Evolutionary conservation across 2,888 invertebrate genomes (phyloP), one percentile per base, ranked within the genome.

Genomic region (Epinotia brunnichana): DNA sequence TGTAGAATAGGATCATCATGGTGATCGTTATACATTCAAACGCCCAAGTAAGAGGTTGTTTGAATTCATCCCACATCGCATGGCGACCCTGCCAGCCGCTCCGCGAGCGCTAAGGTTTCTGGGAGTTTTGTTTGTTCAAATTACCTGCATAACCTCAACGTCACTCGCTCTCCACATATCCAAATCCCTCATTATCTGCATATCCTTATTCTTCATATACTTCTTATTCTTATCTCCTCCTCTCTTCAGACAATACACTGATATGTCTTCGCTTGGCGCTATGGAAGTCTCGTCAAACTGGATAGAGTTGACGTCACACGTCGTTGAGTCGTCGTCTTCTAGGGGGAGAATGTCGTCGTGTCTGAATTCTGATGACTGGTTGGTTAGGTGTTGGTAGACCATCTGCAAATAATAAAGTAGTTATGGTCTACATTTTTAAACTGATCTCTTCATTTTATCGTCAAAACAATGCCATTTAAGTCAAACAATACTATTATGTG

Each of bases 141-240:
- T 73, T 54, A 90, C 92, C 87, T 90, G 84, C 87, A 92, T 89
- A 29, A 93, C 92, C 51, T 90, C 88, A 2, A 89, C 78, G 63
- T 92, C 88, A 69, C 87, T 90, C 0, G 92, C 90, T 53, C 83
- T 83, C 92, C 92, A 93, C 92, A 93, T 93, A 57, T 85, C 87
- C n/a, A 84, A 76, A 29, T 93, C 92, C 10, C 88, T 82, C 68
- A 90, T 19, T 54, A 85, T 85, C 68, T 81, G 79, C 63, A 86
- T 84, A 39, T 87, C 87, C 70, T 83, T 87, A 66, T 77, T 83
- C 48, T 77, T 84, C 67, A 86, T 90, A 77, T 90, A 90, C 0
- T 84, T 85, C 74, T 89, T 91, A 80, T 89, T 91, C 66, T 88
- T 35, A 35, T 35, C 35, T 35, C 35, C 29, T 7, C 29, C 35